Evolutionary conservation across 2,113 vertebrate genomes (phyloP).

Genomic region (Macrotus californicus): DNA sequence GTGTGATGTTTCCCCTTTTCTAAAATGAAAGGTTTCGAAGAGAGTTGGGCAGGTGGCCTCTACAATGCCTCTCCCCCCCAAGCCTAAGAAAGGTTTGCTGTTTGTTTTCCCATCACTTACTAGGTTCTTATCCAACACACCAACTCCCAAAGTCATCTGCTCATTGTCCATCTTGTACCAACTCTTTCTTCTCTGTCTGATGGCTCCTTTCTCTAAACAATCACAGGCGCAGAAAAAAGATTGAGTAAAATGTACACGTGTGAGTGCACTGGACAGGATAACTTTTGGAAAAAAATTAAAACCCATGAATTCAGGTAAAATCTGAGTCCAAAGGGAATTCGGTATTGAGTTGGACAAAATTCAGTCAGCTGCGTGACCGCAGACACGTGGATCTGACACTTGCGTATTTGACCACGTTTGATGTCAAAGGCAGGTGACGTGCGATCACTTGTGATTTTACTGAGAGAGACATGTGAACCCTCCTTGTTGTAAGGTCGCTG

Average conservation of each 20-base stretch:
- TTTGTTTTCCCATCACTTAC: no score
- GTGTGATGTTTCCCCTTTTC: background rate
- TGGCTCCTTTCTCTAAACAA: background rate
- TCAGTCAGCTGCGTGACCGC: accelerated
- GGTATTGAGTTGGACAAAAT: background rate
- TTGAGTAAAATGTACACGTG: background rate
- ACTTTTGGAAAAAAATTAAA: background rate
- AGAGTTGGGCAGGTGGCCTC: background rate
- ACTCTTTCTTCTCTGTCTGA: background rate
- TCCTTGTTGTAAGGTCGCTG: background rate
- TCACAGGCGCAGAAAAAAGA: background rate
- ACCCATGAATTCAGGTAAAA: background rate
- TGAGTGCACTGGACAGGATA: background rate
- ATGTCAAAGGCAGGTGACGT: background rate
- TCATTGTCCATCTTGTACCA: accelerated
- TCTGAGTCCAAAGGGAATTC: background rate
- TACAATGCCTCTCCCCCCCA: background rate
- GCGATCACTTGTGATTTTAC: background rate
- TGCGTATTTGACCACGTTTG: background rate
- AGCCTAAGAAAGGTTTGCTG: background rate
- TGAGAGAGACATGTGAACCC: background rate
- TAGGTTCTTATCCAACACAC: background rate
- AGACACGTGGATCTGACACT: background rate
- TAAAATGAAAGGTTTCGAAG: background rate
- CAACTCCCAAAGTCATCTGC: background rate